Evolutionary conservation across 2,888 invertebrate species (phyloP), one percentile per base, ranked within the genome.

Genomic region (Ceriagrion tenellum): DNA sequence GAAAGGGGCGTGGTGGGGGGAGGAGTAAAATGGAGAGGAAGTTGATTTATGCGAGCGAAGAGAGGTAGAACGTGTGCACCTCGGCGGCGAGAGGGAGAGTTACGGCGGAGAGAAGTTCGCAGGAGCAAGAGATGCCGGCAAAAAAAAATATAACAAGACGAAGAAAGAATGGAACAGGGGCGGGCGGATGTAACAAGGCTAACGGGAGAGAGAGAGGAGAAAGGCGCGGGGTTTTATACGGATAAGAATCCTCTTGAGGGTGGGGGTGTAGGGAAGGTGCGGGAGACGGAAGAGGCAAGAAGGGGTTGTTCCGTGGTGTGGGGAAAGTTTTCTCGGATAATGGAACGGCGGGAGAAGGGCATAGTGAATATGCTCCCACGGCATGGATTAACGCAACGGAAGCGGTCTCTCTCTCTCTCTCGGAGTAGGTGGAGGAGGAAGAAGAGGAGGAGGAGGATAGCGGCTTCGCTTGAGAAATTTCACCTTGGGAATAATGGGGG

Each of bases 361-460:
- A 59, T 30, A 81, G 81, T 35, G 81, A 81, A 81, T 81, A 18
- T 59, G 59, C 81, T 12, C 81, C 30, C 81, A 16, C 26, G 81
- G 81, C 81, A 35, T 81, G 47, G 81, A 81, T 81, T 81, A 81
- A 81, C 81, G 81, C 35, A 35, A 81, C 81, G 81, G 81, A 81
- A 81, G 30, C 35, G 81, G 81, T n/a, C 30, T 35, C 81, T n/a
- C n/a, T n/a, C n/a, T n/a, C n/a, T n/a, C n/a, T n/a, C n/a, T n/a
- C n/a, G n/a, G n/a, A n/a, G n/a, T n/a, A n/a, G n/a, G n/a, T n/a
- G n/a, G n/a, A n/a, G n/a, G n/a, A 6, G 10, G 20, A n/a, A n/a
- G 6, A 10, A n/a, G n/a, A 47, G 47, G 47, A 47, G 47, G 47
- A 47, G 6, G 69, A 26, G 69, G n/a, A n/a, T n/a, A 8, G 16